phyloP scores from a whole-genome alignment of 2,797 vertebrate genomes.

The Harpagifer antarcticus region DNA sequence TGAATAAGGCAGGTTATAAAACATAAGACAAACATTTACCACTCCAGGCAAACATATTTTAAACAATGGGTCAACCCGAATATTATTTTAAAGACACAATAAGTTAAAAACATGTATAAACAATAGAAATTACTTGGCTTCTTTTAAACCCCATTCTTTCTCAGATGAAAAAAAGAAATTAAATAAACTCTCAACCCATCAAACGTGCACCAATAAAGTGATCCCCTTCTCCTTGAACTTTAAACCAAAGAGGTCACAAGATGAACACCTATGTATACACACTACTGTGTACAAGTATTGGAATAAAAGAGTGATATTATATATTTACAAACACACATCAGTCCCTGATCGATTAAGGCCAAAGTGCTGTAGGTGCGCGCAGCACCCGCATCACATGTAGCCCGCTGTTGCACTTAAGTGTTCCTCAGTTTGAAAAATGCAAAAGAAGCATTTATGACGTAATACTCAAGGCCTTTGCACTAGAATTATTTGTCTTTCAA shows the following conservation, averaged over 20 bases:
- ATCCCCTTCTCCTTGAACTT: constrained; percentile 70
- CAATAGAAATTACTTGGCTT: constrained; percentile 68
- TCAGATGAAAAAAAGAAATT: constrained; percentile 25
- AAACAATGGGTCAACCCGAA: constrained; percentile 60
- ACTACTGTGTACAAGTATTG: constrained; percentile 74
- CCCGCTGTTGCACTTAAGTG: constrained; percentile 76
- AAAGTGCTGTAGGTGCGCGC: constrained; percentile 76
- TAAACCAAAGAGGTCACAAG: constrained; percentile 56
- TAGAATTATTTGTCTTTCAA: constrained; percentile 51
- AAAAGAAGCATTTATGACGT: constrained; percentile 67
- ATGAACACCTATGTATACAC: constrained; percentile 67
- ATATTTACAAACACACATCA: constrained; percentile 81
- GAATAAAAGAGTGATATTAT: constrained; percentile 73
- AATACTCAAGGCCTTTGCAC: constrained; percentile 70
- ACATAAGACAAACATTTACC: constrained; percentile 50
- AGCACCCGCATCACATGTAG: constrained; percentile 62
- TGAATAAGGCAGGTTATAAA: constrained; percentile 82
- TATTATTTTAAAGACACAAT: constrained; percentile 43
- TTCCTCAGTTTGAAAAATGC: constrained; percentile 75
- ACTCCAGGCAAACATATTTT: constrained; percentile 38
- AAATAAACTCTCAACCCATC: constrained; percentile 45
- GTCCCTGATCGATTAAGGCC: constrained; percentile 89
- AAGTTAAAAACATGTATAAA: constrained; percentile 76
- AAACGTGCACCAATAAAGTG: constrained; percentile 48
- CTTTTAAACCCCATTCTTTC: constrained; percentile 63